Base-by-base conservation (phyloP, 2,888 invertebrate species). In the Athalia cordata region DNA sequence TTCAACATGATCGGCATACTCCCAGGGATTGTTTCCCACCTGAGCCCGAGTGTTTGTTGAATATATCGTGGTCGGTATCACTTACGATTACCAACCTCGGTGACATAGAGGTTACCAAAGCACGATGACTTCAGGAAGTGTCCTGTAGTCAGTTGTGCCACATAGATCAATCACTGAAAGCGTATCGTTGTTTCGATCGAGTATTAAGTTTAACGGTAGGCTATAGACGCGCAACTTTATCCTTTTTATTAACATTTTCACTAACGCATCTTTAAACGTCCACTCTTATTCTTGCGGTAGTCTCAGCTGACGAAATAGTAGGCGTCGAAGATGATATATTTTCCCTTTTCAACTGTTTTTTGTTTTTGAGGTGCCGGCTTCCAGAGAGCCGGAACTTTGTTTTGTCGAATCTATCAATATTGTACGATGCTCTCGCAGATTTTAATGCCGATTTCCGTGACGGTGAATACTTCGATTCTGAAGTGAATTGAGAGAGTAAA, bases 1-100 rank as follows among this genome's bases (percentile, higher is more conserved):
- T 89, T 90, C 79, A 90, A 77, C 88, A 90, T 86, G 79, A 89
- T 84, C 76, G 90, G 88, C 89, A 90, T 89, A 47, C 83, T 87
- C 72, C 9, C 47, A 13, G 47, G 29, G n/a, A 72, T 15, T 59
- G 15, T 75, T 64, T 61, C 29, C 50, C 61, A 11, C 62, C n/a
- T 49, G 11, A 29, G 11, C n/a, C 15, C 47, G 7, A 29, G 6
- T 52, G 3, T 11, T 13, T 29, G 29, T 15, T 52, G n/a, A 50
- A 62, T 29, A 6, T 64, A 62, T 62, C 13, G 6, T 43, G 15
- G 59, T 57, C 43, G 47, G 9, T 59, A 59, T 47, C 50, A 75
- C 52, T 75, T 50, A 62, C 62, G 52, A 57, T 47, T 61, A 52
- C n/a, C n/a, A 62, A 45, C 50, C 29, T 75, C 75, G 55, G 75